Evolutionary conservation across 2,113 vertebrate genomes (phyloP), one percentile per base, ranked within the genome.

Genomic region (Dermatemys mawii): DNA sequence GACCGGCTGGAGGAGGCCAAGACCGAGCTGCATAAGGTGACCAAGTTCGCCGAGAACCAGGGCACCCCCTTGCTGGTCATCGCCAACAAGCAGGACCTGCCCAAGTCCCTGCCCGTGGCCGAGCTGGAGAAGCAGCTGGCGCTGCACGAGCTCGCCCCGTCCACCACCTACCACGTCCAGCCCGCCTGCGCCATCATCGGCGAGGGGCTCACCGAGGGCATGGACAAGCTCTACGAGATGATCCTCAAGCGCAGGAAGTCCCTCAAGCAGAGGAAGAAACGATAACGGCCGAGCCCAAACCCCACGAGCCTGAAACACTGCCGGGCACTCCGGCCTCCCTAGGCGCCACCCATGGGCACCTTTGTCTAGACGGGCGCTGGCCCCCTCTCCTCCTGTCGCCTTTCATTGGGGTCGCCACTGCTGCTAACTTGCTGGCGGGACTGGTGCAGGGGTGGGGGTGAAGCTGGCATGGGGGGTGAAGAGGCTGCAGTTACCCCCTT

Each of bases 211-310:
- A 99, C 99, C 55, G 99, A 99, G 97, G 99, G 99, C 91, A 99
- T 99, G 99, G 99, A 99, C 98, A 99, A 99, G 97, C 98, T 99
- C 81, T 99, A 99, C 9, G 99, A 99, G 95, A 99, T 99, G 99
- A 99, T 99, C 86, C 96, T 99, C 54, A 99, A 99, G 93, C 98
- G 99, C 91, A 98, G 99, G 95, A 99, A 99, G 95, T 98, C 98
- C 63, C 97, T 99, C 24, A 99, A 99, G 94, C 99, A 99, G 98
- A 99, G 99, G 97, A 99, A 99, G 98, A 99, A 99, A 96, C 99
- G 99, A 97, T 99, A 99, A 98, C 91, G 80, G 38, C 35, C 87
- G 46, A 49, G 80, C 76, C 49, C 38, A 57, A 82, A 94, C 90
- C 87, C 46, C 44, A 10, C 6, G 2, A 7, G 17, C 57, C 78